A percentile compares a stretch with the other conserved stretches of the same genome.
Evolutionary conservation across 2,113 vertebrate genomes (phyloP).

Genomic region (Gadus chalcogrammus): DNA sequence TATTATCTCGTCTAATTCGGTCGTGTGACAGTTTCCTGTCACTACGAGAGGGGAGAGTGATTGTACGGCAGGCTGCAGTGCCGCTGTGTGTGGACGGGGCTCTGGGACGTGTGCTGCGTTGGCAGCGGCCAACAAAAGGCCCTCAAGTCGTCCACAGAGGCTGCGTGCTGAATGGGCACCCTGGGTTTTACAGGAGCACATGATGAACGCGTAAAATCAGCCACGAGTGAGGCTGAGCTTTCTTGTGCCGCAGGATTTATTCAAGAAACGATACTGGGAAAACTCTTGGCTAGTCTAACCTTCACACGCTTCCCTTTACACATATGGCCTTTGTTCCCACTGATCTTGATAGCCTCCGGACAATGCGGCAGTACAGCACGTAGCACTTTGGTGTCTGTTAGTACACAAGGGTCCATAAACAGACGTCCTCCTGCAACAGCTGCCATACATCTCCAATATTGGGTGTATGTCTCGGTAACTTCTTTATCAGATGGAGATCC

Average conservation of each 20-base stretch:
- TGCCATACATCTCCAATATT: too few relatives aligned
- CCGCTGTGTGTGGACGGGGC: slow-evolving; percentile 14
- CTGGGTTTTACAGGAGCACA: slow-evolving; percentile 16
- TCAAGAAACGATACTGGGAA: slow-evolving; percentile 6
- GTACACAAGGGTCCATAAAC: too few relatives aligned
- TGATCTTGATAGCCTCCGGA: too few relatives aligned
- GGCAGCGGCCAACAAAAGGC: slow-evolving; percentile 4
- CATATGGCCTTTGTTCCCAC: too few relatives aligned
- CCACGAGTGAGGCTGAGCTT: slow-evolving; percentile 1
- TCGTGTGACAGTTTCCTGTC: slow-evolving; percentile 60
- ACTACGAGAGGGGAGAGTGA: slow-evolving; percentile 44
- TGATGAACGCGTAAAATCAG: slow-evolving; percentile 29
- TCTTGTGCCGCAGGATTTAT: slow-evolving; percentile 29
- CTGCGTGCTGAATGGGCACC: slow-evolving; percentile 33
- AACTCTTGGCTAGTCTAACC: too few relatives aligned
- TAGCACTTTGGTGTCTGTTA: too few relatives aligned
- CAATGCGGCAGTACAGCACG: too few relatives aligned
- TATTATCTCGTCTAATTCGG: slow-evolving; percentile 71
- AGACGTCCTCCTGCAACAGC: too few relatives aligned
- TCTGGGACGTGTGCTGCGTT: slow-evolving; percentile 3
- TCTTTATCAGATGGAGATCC: too few relatives aligned
- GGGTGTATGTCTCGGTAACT: too few relatives aligned
- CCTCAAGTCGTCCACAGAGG: background rate
- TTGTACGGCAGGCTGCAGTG: slow-evolving; percentile 41
- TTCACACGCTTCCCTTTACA: too few relatives aligned